Evolutionary conservation across 2,888 invertebrate genomes (phyloP).

Genomic region (Drosophila subquinaria): DNA sequence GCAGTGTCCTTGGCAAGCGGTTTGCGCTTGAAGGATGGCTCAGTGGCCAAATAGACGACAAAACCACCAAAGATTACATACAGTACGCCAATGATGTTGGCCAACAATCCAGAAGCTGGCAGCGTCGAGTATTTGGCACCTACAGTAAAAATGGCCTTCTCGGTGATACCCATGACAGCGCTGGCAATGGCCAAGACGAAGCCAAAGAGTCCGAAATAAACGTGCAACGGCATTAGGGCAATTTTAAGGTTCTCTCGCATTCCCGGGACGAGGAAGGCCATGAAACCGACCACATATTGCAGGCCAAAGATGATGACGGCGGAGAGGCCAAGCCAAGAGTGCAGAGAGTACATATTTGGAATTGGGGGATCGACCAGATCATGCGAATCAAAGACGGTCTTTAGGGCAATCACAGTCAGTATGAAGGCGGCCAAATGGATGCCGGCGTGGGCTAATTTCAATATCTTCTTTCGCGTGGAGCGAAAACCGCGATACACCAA

Average conservation of each 20-base stretch:
- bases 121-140: conserved; percentile 85
- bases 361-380: conserved; percentile 87
- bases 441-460: conserved; percentile 91
- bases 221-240: conserved; percentile 91
- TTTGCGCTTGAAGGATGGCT: conserved; percentile 89
- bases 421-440: conserved; percentile 90
- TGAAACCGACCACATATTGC: conserved; percentile 91
- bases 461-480: conserved; percentile 89
- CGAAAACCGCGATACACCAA: conserved; percentile 92
- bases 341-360: conserved; percentile 91
- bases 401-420: conserved; percentile 89
- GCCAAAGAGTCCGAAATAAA: conserved; percentile 91
- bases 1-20: conserved; percentile 91
- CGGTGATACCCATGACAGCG: conserved; percentile 91
- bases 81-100: conserved; percentile 90
- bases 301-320: conserved; percentile 90
- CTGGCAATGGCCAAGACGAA: conserved; percentile 90
- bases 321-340: conserved; percentile 93
- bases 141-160: conserved; percentile 89
- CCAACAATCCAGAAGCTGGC: conserved; percentile 88
- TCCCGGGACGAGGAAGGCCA: conserved; percentile 91
- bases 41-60: conserved; percentile 90
- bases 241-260: conserved; percentile 88
- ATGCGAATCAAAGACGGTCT: conserved; percentile 94
- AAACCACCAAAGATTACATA: conserved; percentile 89